These are phyloP conservation scores for Todiramphus chloris DNA, from an alignment of 2,113 vertebrate genomes.

Conservation along the genomic window DNA sequence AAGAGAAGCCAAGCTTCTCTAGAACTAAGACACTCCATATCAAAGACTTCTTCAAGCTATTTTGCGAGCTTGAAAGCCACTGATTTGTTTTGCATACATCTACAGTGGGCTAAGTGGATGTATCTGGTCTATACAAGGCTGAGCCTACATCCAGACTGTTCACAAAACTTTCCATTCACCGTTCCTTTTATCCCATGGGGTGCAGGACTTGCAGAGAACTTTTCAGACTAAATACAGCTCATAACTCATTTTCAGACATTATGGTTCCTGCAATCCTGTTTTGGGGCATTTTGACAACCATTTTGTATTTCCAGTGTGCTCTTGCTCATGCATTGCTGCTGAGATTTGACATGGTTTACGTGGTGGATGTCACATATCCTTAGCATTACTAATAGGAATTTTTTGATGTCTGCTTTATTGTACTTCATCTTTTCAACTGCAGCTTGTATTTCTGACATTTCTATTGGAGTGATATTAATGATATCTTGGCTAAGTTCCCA, in stretches of 20 bases:
- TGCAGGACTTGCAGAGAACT: background rate
- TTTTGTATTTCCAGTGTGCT: background rate
- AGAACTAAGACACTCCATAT: background rate
- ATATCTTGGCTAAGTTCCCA: background rate
- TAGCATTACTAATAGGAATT: background rate
- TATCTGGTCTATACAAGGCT: background rate
- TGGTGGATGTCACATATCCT: background rate
- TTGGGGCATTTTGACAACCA: background rate
- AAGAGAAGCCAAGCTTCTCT: background rate
- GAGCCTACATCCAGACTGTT: background rate
- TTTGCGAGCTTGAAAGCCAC: background rate
- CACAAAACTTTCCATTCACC: background rate
- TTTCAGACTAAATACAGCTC: background rate
- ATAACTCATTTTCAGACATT: background rate
- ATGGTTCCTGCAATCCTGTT: background rate
- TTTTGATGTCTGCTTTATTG: background rate
- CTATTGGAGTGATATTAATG: background rate
- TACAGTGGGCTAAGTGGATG: background rate
- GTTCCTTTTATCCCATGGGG: background rate
- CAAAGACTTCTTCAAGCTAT: background rate
- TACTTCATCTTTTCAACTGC: background rate
- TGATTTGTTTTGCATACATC: background rate
- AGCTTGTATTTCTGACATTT: background rate
- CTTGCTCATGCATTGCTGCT: background rate
- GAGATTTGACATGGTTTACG: background rate